Evolutionary conservation across 1,140 invertebrate genomes (phyloP), one percentile per base, ranked within the genome.

Genomic region (Drosophila baimaii): DNA sequence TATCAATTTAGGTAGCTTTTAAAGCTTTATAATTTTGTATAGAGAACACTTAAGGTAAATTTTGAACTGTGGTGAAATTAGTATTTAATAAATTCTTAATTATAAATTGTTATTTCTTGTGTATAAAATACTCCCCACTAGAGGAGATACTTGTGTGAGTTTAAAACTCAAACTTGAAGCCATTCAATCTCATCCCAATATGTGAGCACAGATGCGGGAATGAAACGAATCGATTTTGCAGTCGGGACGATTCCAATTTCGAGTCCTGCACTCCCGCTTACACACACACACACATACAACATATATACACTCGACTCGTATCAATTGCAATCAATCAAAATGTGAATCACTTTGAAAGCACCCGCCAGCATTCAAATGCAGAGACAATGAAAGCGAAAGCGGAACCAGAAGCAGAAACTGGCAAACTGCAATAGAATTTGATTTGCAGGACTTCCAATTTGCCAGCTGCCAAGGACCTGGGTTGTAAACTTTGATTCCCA

Each of bases 281-380:
- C 63, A 49, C 46, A 25, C 2, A 21, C 0, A 39, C 5, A 7
- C 15, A 15, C 7, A 15, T 1, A 15, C n/a, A 13, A 15, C 6
- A 29, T 15, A 21, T 33, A 33, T 52, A 10, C 49, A 9, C 49
- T 52, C 29, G 1, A 21, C 3, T 33, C 27, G 49, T 65, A 52
- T 69, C 65, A 69, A 64, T 79, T 51, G 57, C 80, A 83, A 71
- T 79, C 81, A 72, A 83, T 79, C 71, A 68, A 59, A 69, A 52
- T 66, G 68, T 13, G 43, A 39, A 68, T 35, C 25, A 52, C 64
- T 66, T 65, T 55, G 43, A 75, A 25, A 64, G 43, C 15, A 23
- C 19, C n/a, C 21, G 54, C 57, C 81, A 75, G 51, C 62, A 69
- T 61, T 52, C 65, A 37, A 37, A 43, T 27, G 47, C 43, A 70